phyloP scores from a whole-genome alignment of 2,888 invertebrate genomes.

The Dryadula phaetusa region DNA sequence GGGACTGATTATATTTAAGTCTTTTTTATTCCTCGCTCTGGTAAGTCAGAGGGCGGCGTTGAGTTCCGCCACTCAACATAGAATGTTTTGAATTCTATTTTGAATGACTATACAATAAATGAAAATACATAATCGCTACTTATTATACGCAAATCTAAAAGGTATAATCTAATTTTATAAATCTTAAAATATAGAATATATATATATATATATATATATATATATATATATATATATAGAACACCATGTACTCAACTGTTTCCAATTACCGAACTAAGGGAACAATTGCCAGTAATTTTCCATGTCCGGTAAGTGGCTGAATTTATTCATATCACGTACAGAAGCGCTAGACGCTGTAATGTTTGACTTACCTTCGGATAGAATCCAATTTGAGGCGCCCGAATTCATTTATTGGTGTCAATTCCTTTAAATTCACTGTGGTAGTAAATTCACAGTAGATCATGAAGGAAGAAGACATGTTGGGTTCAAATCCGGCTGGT shows the following conservation, averaged over 20 bases:
- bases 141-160: too few relatives aligned
- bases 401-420: constrained; percentile 19
- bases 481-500: not conserved
- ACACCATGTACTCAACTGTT: not conserved
- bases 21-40: too few relatives aligned
- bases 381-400: constrained; percentile 30
- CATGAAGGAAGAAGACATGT: not conserved
- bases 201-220: too few relatives aligned
- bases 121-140: too few relatives aligned
- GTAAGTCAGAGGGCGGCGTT: too few relatives aligned
- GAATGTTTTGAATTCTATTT: too few relatives aligned
- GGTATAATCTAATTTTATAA: too few relatives aligned
- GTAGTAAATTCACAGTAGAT: not conserved
- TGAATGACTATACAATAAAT: too few relatives aligned
- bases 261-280: not conserved
- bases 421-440: not conserved
- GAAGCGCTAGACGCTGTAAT: constrained; percentile 24
- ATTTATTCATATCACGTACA: constrained; percentile 34
- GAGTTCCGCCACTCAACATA: too few relatives aligned
- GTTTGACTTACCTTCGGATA: constrained; percentile 29
- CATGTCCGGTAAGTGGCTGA: constrained; percentile 28
- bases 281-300: constrained; percentile 9
- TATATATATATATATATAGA: too few relatives aligned
- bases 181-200: too few relatives aligned
- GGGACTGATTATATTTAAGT: too few relatives aligned